These are phyloP conservation scores for Platycnemis pennipes DNA, from an alignment of 2,888 invertebrate species.

Conservation along the genomic window DNA sequence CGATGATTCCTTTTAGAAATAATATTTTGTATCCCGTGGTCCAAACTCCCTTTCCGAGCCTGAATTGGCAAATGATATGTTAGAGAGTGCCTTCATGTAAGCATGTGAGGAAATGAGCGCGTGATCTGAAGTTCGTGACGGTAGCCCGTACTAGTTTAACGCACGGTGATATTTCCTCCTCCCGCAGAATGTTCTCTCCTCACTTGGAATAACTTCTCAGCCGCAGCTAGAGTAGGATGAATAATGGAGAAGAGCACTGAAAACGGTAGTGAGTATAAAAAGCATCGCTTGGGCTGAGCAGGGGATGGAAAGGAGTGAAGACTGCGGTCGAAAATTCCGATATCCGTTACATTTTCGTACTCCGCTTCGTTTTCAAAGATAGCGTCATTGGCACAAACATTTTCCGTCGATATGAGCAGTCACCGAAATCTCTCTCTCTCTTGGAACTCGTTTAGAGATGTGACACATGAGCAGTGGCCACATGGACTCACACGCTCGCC, in stretches of 20 bases:
- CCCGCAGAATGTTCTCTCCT: neutral
- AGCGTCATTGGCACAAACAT: constrained; percentile 61
- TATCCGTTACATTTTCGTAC: constrained; percentile 66
- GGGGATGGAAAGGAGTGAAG: neutral
- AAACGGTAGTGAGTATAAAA: neutral
- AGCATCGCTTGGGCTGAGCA: neutral
- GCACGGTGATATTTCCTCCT: neutral
- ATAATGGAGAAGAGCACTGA: constrained; percentile 2
- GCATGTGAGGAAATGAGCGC: too few species aligned
- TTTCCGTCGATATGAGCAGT: constrained; percentile 64
- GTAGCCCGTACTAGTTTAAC: neutral
- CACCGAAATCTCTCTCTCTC: constrained; percentile 40
- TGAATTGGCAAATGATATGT: too few species aligned
- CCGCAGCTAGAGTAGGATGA: neutral
- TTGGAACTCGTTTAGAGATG: constrained; percentile 60
- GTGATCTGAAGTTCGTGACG: neutral
- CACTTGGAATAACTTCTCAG: neutral
- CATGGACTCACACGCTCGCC: neutral
- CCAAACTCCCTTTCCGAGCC: too few species aligned
- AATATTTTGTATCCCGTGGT: too few species aligned
- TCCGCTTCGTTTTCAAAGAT: constrained; percentile 66
- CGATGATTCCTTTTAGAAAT: too few species aligned
- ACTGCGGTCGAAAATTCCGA: constrained; percentile 27
- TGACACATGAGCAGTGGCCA: neutral
- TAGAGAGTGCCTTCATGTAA: too few species aligned